These are phyloP conservation scores for Belgica antarctica DNA, from an alignment of 2,888 invertebrate genomes.

Conservation along the genomic window DNA sequence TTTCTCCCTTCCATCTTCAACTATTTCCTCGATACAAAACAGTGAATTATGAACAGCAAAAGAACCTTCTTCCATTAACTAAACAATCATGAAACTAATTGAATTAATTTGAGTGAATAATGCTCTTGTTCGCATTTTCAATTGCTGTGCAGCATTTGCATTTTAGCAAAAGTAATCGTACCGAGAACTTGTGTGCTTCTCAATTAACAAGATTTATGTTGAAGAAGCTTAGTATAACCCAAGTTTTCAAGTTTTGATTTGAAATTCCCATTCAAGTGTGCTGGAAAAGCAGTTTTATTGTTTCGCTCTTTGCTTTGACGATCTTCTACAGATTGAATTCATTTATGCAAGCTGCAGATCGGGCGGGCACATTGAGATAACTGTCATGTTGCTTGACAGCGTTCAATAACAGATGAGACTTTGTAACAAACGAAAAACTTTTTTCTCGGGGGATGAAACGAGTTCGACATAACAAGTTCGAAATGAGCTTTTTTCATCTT, in stretches of 20 bases:
- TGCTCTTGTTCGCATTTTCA: conserved; percentile 4
- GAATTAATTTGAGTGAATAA: conserved; percentile 3
- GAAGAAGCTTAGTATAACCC: neutral
- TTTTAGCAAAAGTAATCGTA: neutral
- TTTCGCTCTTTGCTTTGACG: too few relatives aligned
- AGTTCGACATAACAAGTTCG: too few relatives aligned
- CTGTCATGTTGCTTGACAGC: too few relatives aligned
- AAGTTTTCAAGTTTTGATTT: neutral
- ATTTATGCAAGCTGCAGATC: too few relatives aligned
- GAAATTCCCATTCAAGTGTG: too few relatives aligned
- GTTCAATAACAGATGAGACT: too few relatives aligned
- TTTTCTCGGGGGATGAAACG: too few relatives aligned
- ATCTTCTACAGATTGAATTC: too few relatives aligned
- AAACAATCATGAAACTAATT: conserved; percentile 26
- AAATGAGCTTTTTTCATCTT: too few relatives aligned
- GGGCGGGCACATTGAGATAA: too few relatives aligned
- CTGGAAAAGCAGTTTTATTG: too few relatives aligned
- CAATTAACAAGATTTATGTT: conserved; percentile 7
- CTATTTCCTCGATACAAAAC: conserved; percentile 2
- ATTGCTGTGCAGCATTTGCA: neutral
- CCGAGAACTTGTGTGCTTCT: neutral
- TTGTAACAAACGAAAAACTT: too few relatives aligned
- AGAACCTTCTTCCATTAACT: conserved; percentile 13
- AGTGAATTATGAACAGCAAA: conserved; percentile 21
- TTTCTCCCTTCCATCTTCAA: neutral